These are phyloP conservation scores for Acanthurus leucopareius DNA, from an alignment of 2,797 vertebrate species.

Conservation along the genomic window DNA sequence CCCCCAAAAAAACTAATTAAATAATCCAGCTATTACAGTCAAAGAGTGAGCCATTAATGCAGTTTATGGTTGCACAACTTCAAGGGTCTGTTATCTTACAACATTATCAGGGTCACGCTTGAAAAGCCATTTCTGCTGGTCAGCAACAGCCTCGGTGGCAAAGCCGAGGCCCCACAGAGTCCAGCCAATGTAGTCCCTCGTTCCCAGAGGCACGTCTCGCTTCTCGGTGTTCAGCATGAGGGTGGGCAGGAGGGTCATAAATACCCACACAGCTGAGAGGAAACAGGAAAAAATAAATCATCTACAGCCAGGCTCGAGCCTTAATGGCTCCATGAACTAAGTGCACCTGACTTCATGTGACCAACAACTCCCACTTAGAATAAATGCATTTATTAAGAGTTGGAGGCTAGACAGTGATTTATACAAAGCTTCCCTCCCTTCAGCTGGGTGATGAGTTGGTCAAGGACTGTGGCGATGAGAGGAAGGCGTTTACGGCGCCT, in stretches of 20 bases:
- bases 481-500: conserved; percentile 11
- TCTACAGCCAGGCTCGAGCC: conserved; percentile 2
- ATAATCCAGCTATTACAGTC: neutral
- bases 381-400: conserved; percentile 52
- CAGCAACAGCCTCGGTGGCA: conserved; percentile 83
- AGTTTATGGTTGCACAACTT: neutral
- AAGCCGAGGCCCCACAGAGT: conserved; percentile 87
- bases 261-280: conserved; percentile 87
- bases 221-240: conserved; percentile 87
- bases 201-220: conserved; percentile 80
- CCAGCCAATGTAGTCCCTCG: conserved; percentile 87
- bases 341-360: conserved; percentile 15
- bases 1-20: conserved; percentile 14
- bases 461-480: conserved; percentile 44
- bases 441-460: conserved; percentile 19
- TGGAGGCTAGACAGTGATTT: conserved; percentile 60
- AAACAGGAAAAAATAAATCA: conserved; percentile 12
- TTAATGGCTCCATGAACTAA: conserved; percentile 7
- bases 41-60: neutral
- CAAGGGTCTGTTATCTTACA: conserved; percentile 72
- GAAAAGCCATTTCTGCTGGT: conserved; percentile 89
- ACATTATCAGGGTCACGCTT: conserved; percentile 86
- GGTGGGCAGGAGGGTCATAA: conserved; percentile 88
- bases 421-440: conserved; percentile 27
- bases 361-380: conserved; percentile 24